A percentile compares a stretch with the other conserved stretches of the same genome.
phyloP scores from a whole-genome alignment of 1,140 invertebrate species.

The Nasonia vitripennis region DNA sequence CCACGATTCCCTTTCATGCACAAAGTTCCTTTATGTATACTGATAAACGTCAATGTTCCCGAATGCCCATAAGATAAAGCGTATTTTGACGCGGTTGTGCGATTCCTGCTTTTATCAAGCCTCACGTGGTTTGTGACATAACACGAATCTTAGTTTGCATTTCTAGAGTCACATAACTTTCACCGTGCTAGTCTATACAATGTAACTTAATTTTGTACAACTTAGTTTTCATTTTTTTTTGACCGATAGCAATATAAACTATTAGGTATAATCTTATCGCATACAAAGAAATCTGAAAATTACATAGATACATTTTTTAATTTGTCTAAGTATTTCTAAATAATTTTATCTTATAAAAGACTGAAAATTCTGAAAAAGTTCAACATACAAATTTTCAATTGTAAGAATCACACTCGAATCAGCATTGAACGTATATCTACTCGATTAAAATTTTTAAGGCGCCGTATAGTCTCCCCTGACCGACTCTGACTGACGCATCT shows the following conservation, averaged over 20 bases:
- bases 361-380: no score
- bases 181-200: background rate
- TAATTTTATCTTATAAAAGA: no score
- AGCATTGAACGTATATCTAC: background rate
- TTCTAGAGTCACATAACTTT: background rate
- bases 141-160: background rate
- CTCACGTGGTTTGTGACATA: background rate
- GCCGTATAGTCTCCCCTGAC: background rate
- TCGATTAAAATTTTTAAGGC: background rate
- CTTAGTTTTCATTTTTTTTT: no score
- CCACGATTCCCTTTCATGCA: slow-evolving; percentile 12
- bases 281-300: no score
- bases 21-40: background rate
- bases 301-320: no score
- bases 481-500: background rate
- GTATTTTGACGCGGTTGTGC: background rate
- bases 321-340: no score
- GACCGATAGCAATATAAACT: no score
- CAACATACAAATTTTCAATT: background rate
- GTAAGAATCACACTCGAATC: background rate
- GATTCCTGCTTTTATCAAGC: slow-evolving; percentile 9
- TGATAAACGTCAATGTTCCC: slow-evolving; percentile 15
- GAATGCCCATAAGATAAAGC: background rate
- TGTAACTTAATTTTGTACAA: no score
- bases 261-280: no score